These are phyloP conservation scores for Triplophysa dalaica DNA, from an alignment of 2,113 vertebrate genomes.

Conservation along the genomic window DNA sequence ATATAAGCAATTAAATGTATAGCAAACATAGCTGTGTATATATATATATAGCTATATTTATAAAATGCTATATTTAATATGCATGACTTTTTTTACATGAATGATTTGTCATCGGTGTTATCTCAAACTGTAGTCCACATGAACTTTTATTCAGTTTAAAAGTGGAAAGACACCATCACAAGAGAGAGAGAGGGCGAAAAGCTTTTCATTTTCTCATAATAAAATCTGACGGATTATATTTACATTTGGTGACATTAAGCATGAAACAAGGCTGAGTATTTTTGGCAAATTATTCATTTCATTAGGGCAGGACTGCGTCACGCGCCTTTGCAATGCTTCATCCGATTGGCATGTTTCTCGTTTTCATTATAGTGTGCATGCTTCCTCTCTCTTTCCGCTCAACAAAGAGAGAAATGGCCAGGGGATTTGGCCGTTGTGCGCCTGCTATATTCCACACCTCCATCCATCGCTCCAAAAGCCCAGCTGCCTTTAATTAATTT, in stretches of 20 bases:
- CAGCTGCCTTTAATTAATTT: slow-evolving; percentile 71
- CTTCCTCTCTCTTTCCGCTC: slow-evolving; percentile 30
- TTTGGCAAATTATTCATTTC: slow-evolving; percentile 64
- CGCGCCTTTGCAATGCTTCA: slow-evolving; percentile 45
- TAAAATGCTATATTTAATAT: too few species aligned
- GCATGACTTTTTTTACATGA: too few species aligned
- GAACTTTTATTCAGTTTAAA: not conserved
- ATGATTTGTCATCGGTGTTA: too few species aligned
- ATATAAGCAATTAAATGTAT: too few species aligned
- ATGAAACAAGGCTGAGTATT: slow-evolving; percentile 64
- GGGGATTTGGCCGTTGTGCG: slow-evolving; percentile 57
- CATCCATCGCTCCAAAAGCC: slow-evolving; percentile 49
- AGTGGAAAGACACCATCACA: not conserved
- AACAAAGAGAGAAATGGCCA: slow-evolving; percentile 56
- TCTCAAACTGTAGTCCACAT: too few species aligned
- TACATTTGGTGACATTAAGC: slow-evolving; percentile 64
- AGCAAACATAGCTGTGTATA: too few species aligned
- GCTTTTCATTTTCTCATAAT: not conserved
- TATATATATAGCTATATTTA: not conserved
- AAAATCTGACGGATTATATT: slow-evolving; percentile 53
- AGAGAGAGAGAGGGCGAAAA: not conserved
- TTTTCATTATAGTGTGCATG: slow-evolving; percentile 58
- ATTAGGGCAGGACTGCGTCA: slow-evolving; percentile 63
- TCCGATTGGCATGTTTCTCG: slow-evolving; percentile 68
- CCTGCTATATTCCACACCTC: slow-evolving; percentile 53